Evolutionary conservation across 2,797 vertebrate species (phyloP), one percentile per base, ranked within the genome.

Genomic region (Typhlichthys eigenmanni): DNA sequence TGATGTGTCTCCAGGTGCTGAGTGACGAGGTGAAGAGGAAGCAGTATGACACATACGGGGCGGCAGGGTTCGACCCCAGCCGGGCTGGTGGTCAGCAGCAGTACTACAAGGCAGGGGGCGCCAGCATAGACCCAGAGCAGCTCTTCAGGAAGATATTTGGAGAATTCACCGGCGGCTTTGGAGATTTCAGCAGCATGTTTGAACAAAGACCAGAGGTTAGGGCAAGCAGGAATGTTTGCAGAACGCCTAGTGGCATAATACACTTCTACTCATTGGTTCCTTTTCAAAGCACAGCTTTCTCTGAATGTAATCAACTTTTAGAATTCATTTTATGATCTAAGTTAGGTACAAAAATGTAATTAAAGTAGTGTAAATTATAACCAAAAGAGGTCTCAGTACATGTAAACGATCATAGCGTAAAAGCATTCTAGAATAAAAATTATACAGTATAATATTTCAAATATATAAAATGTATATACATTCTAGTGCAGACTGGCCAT

Each of bases 71-170:
- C 1, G 92, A 95, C 10, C 58, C 92, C 0, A 90, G 90, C 0
- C 81, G 86, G 0, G 53, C 50, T 38, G 38, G 38, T 38, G 8
- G 92, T 1, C 82, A 87, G 69, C 87, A 91, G 82, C 93, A 94
- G 63, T 94, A 95, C 84, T 96, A 89, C 82, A 73, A 94, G 79
- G 93, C 95, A 66, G 88, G 92, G 8, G 82, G 89, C 0, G 69
- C 91, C 5, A 92, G 69, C 0, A 62, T 99, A 0, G 90, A 99
- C 67, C 97, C 96, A 0, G 96, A 98, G 73, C 95, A 98, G 76
- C 94, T 98, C 2, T 98, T 98, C 89, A 91, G 94, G 65, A 98
- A 94, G 89, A 98, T 98, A 83, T 99, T 98, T 0, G 95, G 96
- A 10, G 95, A 98, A 64, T 98, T 98, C 58, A 85, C 94, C 0